Evolutionary conservation across 2,113 vertebrate genomes (phyloP).

Genomic region (crab-eating macaque (Macaca fascicularis)): DNA sequence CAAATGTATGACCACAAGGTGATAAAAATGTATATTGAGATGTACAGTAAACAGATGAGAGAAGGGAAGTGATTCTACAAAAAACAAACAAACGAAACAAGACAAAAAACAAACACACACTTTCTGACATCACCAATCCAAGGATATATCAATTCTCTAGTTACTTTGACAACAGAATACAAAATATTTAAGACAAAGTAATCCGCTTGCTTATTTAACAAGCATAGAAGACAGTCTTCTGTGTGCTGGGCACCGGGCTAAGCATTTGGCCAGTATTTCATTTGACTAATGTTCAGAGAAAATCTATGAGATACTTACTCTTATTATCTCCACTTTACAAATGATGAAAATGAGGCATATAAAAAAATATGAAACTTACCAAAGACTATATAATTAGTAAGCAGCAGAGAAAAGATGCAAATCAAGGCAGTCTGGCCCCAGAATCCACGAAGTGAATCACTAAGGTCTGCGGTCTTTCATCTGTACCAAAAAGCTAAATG

Average conservation of each 20-base stretch:
- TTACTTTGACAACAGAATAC: conserved; percentile 28
- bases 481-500: not conserved
- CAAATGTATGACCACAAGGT: conserved; percentile 31
- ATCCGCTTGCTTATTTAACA: conserved; percentile 25
- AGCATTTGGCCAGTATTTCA: conserved; percentile 20
- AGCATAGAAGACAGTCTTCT: not conserved
- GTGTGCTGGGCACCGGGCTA: not conserved
- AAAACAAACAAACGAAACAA: not conserved
- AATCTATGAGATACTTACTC: not conserved
- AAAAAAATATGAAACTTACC: conserved; percentile 8
- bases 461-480: not conserved
- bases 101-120: not conserved
- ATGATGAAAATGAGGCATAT: conserved; percentile 13
- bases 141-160: conserved; percentile 5
- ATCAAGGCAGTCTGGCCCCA: not conserved
- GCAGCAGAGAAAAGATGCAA: not conserved
- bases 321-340: not conserved
- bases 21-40: not conserved
- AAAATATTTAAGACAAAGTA: conserved; percentile 46
- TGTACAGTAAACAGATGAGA: conserved; percentile 24
- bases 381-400: conserved; percentile 1
- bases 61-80: not conserved
- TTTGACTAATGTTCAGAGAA: conserved; percentile 22
- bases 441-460: not conserved
- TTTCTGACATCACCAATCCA: not conserved